phyloP scores from a whole-genome alignment of 2,113 vertebrate genomes.

The Paraplagusia blochii region DNA sequence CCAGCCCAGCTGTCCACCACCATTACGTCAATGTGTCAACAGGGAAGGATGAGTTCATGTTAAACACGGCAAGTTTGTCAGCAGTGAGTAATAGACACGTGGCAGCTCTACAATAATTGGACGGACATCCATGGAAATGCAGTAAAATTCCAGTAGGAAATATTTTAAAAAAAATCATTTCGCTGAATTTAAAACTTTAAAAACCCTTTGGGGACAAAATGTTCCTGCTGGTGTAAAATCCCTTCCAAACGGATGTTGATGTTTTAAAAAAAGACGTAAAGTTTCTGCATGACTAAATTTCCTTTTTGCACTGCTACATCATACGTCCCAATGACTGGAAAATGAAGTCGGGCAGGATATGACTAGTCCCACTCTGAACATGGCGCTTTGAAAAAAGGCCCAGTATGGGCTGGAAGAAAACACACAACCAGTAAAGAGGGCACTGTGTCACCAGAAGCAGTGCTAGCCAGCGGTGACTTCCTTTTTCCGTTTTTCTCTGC shows the following conservation, averaged over 20 bases:
- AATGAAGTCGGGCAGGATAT: slow-evolving; percentile 47
- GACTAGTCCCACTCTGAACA: slow-evolving; percentile 52
- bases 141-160: too few relatives aligned
- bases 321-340: slow-evolving; percentile 24
- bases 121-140: background rate
- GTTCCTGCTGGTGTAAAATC: background rate
- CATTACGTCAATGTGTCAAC: slow-evolving; percentile 67
- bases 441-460: slow-evolving; percentile 59
- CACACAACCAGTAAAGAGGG: slow-evolving; percentile 57
- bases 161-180: too few relatives aligned
- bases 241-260: slow-evolving; percentile 6
- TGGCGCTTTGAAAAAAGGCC: slow-evolving; percentile 11
- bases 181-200: too few relatives aligned
- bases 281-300: background rate
- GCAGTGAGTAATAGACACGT: slow-evolving; percentile 2
- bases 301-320: background rate
- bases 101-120: background rate
- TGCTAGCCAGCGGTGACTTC: slow-evolving; percentile 54
- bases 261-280: background rate
- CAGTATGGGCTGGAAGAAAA: slow-evolving; percentile 35
- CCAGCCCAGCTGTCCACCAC: slow-evolving; percentile 44
- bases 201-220: background rate
- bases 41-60: slow-evolving; percentile 63
- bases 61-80: slow-evolving; percentile 15
- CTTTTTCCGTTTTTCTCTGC: slow-evolving; percentile 66